Percentiles rank a stretch among this genome's conserved stretches.
Conservation (phyloP, 2,113 vertebrate species). For the Microcebus murinus region DNA sequence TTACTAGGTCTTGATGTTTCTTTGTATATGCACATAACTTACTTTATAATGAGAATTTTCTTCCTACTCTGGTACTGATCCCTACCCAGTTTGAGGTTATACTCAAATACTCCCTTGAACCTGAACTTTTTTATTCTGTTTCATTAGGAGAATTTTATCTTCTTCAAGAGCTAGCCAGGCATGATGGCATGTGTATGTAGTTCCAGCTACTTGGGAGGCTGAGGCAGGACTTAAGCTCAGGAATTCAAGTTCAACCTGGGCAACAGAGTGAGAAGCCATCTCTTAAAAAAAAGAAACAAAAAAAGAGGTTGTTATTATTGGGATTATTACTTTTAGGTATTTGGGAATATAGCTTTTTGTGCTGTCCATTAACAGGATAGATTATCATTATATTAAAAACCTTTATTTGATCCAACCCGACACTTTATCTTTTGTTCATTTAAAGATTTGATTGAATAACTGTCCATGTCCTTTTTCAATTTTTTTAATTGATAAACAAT, state of each 20-base stretch:
- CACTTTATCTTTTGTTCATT: slow-evolving; percentile 18
- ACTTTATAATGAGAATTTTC: background rate
- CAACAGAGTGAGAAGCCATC: too few relatives aligned
- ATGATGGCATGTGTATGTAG: too few relatives aligned
- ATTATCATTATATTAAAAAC: background rate
- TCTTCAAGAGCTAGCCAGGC: background rate
- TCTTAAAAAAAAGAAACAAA: too few relatives aligned
- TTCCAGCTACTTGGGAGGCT: too few relatives aligned
- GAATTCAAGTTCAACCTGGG: too few relatives aligned
- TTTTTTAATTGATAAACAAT: background rate
- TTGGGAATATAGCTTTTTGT: slow-evolving; percentile 12
- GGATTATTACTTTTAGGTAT: slow-evolving; percentile 10
- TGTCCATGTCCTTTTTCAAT: background rate
- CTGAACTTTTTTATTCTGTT: background rate
- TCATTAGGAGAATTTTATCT: background rate
- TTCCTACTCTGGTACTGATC: background rate
- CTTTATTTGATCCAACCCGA: background rate
- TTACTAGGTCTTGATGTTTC: background rate
- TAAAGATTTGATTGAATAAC: slow-evolving; percentile 25
- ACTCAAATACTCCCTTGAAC: background rate
- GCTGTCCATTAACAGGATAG: background rate
- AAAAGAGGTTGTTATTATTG: background rate
- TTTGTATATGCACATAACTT: background rate
- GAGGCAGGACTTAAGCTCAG: too few relatives aligned
- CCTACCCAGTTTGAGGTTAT: background rate